phyloP scores from a whole-genome alignment of 2,113 vertebrate genomes.

The Megaceryle maxima region DNA sequence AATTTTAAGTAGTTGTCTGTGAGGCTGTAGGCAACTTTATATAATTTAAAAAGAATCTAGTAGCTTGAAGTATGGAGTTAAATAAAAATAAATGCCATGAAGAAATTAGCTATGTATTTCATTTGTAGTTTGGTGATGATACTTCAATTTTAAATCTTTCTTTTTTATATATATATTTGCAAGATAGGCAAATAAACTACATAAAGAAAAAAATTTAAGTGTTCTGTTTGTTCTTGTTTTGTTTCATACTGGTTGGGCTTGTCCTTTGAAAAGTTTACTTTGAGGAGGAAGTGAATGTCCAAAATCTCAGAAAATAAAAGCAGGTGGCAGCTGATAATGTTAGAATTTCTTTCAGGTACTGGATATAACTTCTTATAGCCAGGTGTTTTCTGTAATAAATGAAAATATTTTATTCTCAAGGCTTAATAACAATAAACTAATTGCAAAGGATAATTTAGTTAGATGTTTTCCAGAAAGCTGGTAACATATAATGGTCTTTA shows the following conservation, averaged over 20 bases:
- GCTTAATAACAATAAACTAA: neutral
- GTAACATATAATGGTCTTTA: too few species aligned
- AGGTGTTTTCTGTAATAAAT: neutral
- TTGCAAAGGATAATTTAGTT: neutral
- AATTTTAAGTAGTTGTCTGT: neutral
- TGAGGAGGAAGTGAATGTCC: neutral
- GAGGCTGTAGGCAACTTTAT: neutral
- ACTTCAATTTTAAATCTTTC: neutral
- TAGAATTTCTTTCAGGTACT: neutral
- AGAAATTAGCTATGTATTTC: neutral
- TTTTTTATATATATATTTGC: rapidly evolving
- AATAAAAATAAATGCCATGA: neutral
- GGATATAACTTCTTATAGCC: neutral
- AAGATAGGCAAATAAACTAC: neutral
- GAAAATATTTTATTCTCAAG: neutral
- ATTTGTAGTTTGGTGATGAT: neutral
- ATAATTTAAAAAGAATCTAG: neutral
- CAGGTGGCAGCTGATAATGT: neutral
- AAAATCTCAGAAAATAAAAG: neutral
- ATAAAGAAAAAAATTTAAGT: neutral
- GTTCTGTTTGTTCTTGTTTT: rapidly evolving
- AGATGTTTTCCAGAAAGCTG: neutral
- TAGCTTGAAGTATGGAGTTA: neutral
- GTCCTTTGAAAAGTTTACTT: neutral
- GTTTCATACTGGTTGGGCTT: neutral